Evolutionary conservation across 1,140 invertebrate genomes (phyloP), one percentile per base, ranked within the genome.

Genomic region (Geopemphigus sp.): DNA sequence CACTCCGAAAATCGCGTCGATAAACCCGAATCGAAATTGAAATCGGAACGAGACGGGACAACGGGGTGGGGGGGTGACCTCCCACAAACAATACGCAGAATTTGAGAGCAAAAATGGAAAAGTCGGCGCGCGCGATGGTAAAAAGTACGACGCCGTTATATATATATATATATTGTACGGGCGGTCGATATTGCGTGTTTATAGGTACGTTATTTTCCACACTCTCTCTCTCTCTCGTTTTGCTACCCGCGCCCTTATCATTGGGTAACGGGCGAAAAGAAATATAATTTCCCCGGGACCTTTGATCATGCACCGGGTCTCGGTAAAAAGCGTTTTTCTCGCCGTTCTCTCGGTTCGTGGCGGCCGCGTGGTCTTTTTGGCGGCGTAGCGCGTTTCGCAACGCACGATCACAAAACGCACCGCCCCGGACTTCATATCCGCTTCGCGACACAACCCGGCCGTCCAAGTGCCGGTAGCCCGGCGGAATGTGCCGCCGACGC

Each of bases 251-350:
- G 22, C 57, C 12, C 47, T 5, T 50, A 8, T 39, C 32, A 8
- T 59, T 24, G 57, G 26, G 53, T 45, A 61, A 76, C 56, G 29
- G 26, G 32, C 39, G 15, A 61, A 76, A 59, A 45, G 5, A 26
- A 47, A 61, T 47, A 78, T 24, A 78, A 78, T 78, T 78, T 47
- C 57, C 50, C 24, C 24, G 3, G 5, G 4, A 24, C 22, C 74
- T 78, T 78, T 78, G 74, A 78, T 78, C 74, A 63, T 78, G 63
- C 29, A 11, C 45, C 57, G 61, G 74, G 5, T 78, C 12, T 50
- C 47, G 32, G 26, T 45, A 54, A 54, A 26, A 47, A 26, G 24
- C 47, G 29, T 72, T 72, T 50, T 68, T 68, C 66, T 50, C 50
- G n/a, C 47, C n/a, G 29, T 72, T 32, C 10, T 32, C 10, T 17